Percentiles rank a stretch among this genome's conserved stretches.
Evolutionary conservation across 2,888 invertebrate species (phyloP).

Genomic region (Trissolcus japonicus): DNA sequence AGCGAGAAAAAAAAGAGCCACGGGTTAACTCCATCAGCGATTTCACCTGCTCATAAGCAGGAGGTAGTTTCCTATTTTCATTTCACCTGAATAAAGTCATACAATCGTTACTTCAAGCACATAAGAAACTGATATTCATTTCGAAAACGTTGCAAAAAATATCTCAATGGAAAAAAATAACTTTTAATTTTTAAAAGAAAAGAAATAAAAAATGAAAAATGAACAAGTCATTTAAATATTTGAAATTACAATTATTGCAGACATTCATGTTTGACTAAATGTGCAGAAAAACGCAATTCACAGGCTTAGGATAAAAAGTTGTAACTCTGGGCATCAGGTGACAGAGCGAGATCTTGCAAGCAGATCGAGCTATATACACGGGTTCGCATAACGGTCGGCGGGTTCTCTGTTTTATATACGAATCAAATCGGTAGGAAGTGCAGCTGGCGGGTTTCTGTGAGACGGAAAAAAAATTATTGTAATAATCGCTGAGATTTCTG

Average conservation of each 20-base stretch:
- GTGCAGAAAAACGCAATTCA: too few relatives aligned
- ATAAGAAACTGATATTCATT: too few relatives aligned
- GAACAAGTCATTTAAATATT: too few relatives aligned
- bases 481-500: slow-evolving; percentile 7
- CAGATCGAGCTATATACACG: slow-evolving; percentile 22
- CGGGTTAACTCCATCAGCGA: slow-evolving; percentile 46
- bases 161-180: too few relatives aligned
- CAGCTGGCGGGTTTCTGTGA: slow-evolving; percentile 44
- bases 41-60: slow-evolving; percentile 44
- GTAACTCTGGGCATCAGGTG: not conserved
- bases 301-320: too few relatives aligned
- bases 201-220: too few relatives aligned
- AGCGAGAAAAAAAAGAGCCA: slow-evolving; percentile 12
- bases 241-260: too few relatives aligned
- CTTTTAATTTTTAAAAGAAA: too few relatives aligned
- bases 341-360: slow-evolving; percentile 38
- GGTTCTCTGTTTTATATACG: slow-evolving; percentile 38
- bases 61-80: slow-evolving; percentile 31
- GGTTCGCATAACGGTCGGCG: slow-evolving; percentile 35
- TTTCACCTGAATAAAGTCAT: slow-evolving; percentile 13
- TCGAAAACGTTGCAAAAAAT: too few relatives aligned
- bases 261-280: too few relatives aligned
- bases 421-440: slow-evolving; percentile 50
- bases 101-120: too few relatives aligned
- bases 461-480: slow-evolving; percentile 30